Evolutionary conservation across 1,140 invertebrate species (phyloP).

Genomic region (Daktulosphaira vitifoliae): DNA sequence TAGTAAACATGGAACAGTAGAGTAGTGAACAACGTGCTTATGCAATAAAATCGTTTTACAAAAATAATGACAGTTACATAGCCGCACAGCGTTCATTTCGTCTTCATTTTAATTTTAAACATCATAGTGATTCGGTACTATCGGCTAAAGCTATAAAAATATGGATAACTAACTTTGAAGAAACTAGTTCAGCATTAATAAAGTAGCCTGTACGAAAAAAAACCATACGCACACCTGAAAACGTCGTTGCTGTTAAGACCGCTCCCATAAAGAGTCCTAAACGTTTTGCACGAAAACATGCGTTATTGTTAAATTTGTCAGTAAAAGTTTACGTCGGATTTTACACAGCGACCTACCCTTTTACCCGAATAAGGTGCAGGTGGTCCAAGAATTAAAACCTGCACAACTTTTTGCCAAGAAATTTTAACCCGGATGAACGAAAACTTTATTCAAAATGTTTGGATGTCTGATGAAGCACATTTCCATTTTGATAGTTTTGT

Average conservation of each 20-base stretch:
- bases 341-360: background rate
- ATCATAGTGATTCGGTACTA: background rate
- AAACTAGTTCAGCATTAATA: background rate
- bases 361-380: background rate
- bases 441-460: background rate
- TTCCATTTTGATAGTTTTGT: background rate
- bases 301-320: background rate
- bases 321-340: background rate
- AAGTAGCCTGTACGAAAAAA: background rate
- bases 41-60: too few species aligned
- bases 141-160: background rate
- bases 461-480: constrained; percentile 3
- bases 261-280: background rate
- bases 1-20: background rate
- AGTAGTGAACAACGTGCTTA: background rate
- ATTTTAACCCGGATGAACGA: background rate
- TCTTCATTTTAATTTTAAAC: background rate
- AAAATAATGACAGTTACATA: background rate
- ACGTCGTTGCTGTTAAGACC: background rate
- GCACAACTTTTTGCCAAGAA: background rate
- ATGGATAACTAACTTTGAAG: too few species aligned
- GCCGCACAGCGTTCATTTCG: background rate
- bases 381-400: constrained; percentile 6
- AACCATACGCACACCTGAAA: background rate
- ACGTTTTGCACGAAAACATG: background rate